phyloP scores from a whole-genome alignment of 1,140 invertebrate genomes.

The Drosophila nebulosa region DNA sequence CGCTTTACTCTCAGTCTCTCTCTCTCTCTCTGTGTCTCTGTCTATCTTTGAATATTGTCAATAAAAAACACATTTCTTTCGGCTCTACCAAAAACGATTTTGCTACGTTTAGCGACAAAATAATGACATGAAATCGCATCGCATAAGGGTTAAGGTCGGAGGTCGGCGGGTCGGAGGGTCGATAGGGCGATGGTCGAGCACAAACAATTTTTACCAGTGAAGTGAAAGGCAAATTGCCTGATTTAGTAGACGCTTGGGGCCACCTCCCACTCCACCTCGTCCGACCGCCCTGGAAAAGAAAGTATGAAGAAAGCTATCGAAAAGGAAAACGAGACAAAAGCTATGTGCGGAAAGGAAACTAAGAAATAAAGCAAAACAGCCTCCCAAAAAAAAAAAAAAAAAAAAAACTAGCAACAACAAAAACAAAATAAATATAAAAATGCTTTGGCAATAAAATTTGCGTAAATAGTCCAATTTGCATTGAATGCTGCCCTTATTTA shows the following conservation, averaged over 20 bases:
- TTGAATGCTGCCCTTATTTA: conserved; percentile 75
- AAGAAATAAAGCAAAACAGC: conserved; percentile 45
- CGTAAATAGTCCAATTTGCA: conserved; percentile 79
- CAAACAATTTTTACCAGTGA: conserved; percentile 20
- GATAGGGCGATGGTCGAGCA: not conserved
- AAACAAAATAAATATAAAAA: conserved; percentile 73
- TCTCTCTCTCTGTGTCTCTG: too few relatives aligned
- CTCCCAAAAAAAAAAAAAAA: conserved; percentile 14
- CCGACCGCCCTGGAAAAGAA: not conserved
- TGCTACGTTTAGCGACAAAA: conserved; percentile 68
- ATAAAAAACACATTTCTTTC: conserved; percentile 71
- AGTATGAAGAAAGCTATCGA: conserved; percentile 2
- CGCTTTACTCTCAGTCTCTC: conserved; percentile 18
- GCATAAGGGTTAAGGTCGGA: conserved; percentile 56
- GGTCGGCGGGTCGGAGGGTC: conserved; percentile 17
- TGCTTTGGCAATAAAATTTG: conserved; percentile 75
- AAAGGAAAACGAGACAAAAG: conserved; percentile 20
- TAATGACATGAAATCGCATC: conserved; percentile 77
- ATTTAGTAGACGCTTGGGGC: conserved; percentile 68
- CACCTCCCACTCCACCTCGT: too few relatives aligned
- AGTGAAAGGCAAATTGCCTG: conserved; percentile 63
- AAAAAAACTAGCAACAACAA: conserved; percentile 48
- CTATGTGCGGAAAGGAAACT: conserved; percentile 2
- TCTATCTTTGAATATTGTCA: conserved; percentile 47
- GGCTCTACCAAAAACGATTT: conserved; percentile 33